phyloP scores from a whole-genome alignment of 2,888 invertebrate genomes.

The Xestia rhomboidea region DNA sequence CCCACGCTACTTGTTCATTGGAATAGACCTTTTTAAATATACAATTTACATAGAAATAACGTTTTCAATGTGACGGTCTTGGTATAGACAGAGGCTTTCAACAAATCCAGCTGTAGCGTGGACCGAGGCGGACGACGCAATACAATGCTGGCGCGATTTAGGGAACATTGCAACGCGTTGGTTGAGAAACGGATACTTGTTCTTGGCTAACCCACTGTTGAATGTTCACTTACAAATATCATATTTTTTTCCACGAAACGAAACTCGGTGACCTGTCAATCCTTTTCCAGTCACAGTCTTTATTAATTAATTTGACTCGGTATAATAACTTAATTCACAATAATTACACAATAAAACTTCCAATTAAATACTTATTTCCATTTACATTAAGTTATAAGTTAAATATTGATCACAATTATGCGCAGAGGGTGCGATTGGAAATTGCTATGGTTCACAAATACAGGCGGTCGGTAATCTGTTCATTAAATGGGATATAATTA shows the following conservation, averaged over 20 bases:
- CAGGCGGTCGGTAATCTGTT: conserved; percentile 45
- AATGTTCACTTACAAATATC: no score
- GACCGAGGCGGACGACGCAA: background rate
- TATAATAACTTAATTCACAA: conserved; percentile 9
- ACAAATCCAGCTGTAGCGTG: conserved; percentile 32
- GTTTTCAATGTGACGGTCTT: conserved; percentile 50
- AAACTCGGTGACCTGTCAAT: background rate
- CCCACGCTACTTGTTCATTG: conserved; percentile 27
- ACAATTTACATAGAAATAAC: conserved; percentile 58
- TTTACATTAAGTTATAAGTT: conserved; percentile 37
- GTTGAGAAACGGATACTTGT: background rate
- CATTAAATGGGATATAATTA: conserved; percentile 57
- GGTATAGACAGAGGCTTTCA: conserved; percentile 44
- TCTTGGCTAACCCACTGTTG: background rate
- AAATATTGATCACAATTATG: conserved; percentile 50
- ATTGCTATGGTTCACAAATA: conserved; percentile 37
- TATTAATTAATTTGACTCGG: background rate
- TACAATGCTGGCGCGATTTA: background rate
- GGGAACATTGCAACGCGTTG: background rate
- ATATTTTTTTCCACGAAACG: background rate
- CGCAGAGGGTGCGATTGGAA: conserved; percentile 34
- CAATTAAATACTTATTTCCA: conserved; percentile 27
- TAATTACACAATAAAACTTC: conserved; percentile 27
- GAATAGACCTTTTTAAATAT: conserved; percentile 51
- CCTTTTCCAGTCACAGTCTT: background rate